A percentile compares a stretch with the other conserved stretches of the same genome.
These are phyloP conservation scores for Brachynemurus nebulosus DNA, from an alignment of 2,888 invertebrate genomes.

Conservation along the genomic window DNA sequence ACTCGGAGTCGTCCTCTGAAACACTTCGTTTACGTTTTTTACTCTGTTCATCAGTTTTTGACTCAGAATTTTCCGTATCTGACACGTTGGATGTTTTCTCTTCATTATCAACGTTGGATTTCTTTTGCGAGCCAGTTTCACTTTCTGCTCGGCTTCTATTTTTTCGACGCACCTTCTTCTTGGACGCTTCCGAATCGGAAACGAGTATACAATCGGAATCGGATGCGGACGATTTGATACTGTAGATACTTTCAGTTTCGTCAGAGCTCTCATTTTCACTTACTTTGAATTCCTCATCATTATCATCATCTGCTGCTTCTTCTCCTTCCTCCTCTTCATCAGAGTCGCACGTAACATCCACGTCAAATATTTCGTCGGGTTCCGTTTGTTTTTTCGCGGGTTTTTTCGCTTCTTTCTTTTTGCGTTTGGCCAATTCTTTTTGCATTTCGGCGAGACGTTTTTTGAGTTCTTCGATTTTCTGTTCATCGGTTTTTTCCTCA, in stretches of 20 bases:
- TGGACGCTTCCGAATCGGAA: too few species aligned
- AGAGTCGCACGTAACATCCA: conserved; percentile 11
- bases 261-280: too few species aligned
- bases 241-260: conserved; percentile 11
- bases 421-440: background rate
- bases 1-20: too few species aligned
- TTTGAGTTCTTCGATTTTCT: background rate
- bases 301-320: conserved; percentile 8
- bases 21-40: too few species aligned
- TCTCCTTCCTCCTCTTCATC: conserved; percentile 11
- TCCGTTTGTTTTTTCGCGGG: conserved; percentile 16
- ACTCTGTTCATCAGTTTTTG: too few species aligned
- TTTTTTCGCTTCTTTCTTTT: conserved; percentile 7
- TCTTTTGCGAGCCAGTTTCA: too few species aligned
- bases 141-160: too few species aligned
- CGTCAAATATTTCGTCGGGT: conserved; percentile 14
- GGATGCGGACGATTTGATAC: conserved; percentile 4
- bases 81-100: conserved; percentile 1
- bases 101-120: conserved; percentile 4
- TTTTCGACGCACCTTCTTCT: too few species aligned
- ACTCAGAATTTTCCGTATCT: conserved; percentile 7
- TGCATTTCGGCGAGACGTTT: background rate
- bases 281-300: conserved; percentile 8
- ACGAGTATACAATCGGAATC: background rate
- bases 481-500: background rate